Conservation (phyloP, 2,888 invertebrate species). For the Anthophora plumipes region DNA sequence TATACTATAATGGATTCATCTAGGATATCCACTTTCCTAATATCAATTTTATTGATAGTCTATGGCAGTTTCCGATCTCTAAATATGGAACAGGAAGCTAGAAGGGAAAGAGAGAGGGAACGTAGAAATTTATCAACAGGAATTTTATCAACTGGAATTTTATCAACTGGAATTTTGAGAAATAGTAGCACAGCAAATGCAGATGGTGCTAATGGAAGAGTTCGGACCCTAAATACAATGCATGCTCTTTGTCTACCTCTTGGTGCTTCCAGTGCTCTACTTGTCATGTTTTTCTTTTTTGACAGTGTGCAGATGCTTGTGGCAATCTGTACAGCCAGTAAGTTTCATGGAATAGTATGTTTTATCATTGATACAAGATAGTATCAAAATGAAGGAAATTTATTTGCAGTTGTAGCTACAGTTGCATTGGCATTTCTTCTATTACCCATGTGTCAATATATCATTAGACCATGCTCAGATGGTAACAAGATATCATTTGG, state of each 20-base stretch:
- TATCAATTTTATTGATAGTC: constrained; percentile 98
- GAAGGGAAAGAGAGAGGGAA: constrained; percentile 91
- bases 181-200: constrained; percentile 80
- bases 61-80: constrained; percentile 98
- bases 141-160: too few relatives aligned
- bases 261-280: constrained; percentile 97
- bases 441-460: constrained; percentile 98
- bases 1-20: constrained; percentile 99
- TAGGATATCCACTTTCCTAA: constrained; percentile 97
- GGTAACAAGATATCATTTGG: constrained; percentile 95
- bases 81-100: constrained; percentile 97
- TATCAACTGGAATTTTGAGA: constrained; percentile 86
- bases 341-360: constrained; percentile 84
- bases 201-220: constrained; percentile 83
- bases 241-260: constrained; percentile 98
- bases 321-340: constrained; percentile 98
- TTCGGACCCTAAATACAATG: constrained; percentile 98
- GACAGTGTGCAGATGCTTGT: constrained; percentile 99
- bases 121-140: constrained; percentile 88
- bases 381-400: not conserved
- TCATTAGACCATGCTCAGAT: constrained; percentile 93
- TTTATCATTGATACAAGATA: not conserved
- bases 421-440: constrained; percentile 98
- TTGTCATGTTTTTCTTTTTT: constrained; percentile 99
- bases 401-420: constrained; percentile 93